Base-by-base conservation (phyloP, 2,888 invertebrate genomes). In the Rhimphoctona megacephalus region DNA sequence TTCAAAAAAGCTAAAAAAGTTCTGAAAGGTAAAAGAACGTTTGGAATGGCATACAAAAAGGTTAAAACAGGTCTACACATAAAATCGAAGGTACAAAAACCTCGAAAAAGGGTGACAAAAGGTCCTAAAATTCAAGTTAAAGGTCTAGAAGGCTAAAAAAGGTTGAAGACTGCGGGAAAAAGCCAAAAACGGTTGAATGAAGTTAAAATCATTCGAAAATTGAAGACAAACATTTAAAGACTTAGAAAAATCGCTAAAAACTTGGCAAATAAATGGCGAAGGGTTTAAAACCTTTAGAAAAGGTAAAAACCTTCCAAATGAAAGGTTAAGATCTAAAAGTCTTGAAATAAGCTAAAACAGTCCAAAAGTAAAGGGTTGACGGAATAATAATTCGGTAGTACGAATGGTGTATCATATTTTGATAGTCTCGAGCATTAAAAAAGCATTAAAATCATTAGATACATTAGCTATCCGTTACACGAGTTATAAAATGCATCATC, bases 401-500 rank as follows among this genome's bases (percentile, higher is more conserved):
- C 57, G 25, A 25, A 57, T 14, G 25, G 3, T 1, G 25, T 14
- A 57, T 30, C 0, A 57, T 57, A 25, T 57, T 57, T 30, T 5
- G 14, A 30, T 14, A 17, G 17, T 4, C 30, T 61, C 30, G 17
- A 61, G 17, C 14, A 54, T 30, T 17, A 17, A 61, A 61, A 61
- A 61, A 61, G 17, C 30, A 61, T 61, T 1, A 61, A 61, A 61
- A 61, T 30, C 30, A 61, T 61, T 5, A 5, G 61, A 30, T 61
- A 30, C 30, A 4, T 7, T 22, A 6, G 57, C 57, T 57, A 61
- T 61, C 6, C 61, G 30, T 61, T 17, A 17, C 61, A 30, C 30
- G 30, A 46, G 76, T 64, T 46, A 57, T 80, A 80, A 80, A 80
- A 72, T 61, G 80, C 80, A 80, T 70, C 70, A 19, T 11, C 66